These are phyloP conservation scores for Gymnopithys bicolor DNA, from an alignment of 2,797 vertebrate genomes.

Conservation along the genomic window DNA sequence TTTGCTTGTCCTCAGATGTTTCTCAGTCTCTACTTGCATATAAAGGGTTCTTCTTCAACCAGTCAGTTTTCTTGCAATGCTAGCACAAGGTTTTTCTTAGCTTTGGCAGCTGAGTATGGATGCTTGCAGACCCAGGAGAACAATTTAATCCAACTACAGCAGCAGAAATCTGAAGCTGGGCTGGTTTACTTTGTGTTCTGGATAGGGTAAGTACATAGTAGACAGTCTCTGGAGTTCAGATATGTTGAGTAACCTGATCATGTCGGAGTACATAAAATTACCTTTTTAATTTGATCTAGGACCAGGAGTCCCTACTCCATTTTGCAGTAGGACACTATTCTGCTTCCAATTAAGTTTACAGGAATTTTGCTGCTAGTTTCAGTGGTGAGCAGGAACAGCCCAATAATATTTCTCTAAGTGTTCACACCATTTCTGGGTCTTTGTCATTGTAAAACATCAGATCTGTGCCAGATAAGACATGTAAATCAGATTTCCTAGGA, in stretches of 20 bases:
- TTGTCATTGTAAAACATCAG: neutral
- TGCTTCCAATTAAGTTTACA: neutral
- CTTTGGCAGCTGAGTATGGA: neutral
- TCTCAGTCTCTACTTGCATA: neutral
- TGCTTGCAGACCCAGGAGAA: neutral
- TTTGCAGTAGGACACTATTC: neutral
- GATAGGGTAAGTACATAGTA: neutral
- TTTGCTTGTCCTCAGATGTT: neutral
- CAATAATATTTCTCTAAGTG: neutral
- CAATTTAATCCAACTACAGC: neutral
- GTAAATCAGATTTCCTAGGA: neutral
- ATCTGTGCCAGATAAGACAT: neutral
- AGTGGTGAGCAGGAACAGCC: neutral
- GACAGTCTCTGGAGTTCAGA: neutral
- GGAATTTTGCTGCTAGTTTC: neutral
- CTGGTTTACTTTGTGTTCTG: neutral
- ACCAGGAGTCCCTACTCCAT: neutral
- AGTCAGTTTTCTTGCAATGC: neutral
- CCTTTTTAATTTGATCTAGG: neutral
- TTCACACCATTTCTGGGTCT: neutral
- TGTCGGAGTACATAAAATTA: neutral
- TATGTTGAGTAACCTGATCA: neutral
- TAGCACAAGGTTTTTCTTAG: neutral
- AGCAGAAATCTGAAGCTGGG: neutral
- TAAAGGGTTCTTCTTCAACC: neutral